A percentile compares a stretch with the other conserved stretches of the same genome.
phyloP scores from a whole-genome alignment of 2,113 vertebrate species.

The Ondatra zibethicus region DNA sequence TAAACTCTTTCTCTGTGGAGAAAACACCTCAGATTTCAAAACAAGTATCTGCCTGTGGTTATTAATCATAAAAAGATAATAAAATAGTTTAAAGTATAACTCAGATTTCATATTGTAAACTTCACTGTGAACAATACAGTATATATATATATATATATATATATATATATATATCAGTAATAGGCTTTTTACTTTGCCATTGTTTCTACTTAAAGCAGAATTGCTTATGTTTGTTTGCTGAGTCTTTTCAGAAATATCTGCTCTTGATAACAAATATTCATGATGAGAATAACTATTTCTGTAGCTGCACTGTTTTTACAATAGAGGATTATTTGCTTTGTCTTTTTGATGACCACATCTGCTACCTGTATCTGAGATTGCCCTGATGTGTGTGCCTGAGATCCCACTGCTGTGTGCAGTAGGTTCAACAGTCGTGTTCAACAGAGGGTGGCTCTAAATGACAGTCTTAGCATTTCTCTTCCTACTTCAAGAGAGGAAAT shows the following conservation, averaged over 20 bases:
- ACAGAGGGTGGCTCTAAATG: constrained; percentile 8
- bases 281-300: neutral
- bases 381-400: neutral
- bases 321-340: constrained; percentile 24
- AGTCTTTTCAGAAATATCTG: constrained; percentile 52
- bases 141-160: neutral
- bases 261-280: constrained; percentile 24
- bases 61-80: neutral
- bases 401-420: neutral
- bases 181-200: neutral
- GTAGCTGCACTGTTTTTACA: constrained; percentile 17
- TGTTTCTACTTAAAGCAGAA: neutral
- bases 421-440: neutral
- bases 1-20: neutral
- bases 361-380: neutral
- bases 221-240: neutral
- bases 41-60: neutral
- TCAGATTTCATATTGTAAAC: neutral
- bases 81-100: constrained; percentile 14
- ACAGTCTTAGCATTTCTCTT: constrained; percentile 16
- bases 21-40: neutral
- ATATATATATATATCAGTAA: neutral
- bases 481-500: neutral
- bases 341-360: constrained; percentile 4
- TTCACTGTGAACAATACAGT: neutral